phyloP scores from a whole-genome alignment of 92 coral and sea anemone genomes.

The Pocillopora grandis region DNA sequence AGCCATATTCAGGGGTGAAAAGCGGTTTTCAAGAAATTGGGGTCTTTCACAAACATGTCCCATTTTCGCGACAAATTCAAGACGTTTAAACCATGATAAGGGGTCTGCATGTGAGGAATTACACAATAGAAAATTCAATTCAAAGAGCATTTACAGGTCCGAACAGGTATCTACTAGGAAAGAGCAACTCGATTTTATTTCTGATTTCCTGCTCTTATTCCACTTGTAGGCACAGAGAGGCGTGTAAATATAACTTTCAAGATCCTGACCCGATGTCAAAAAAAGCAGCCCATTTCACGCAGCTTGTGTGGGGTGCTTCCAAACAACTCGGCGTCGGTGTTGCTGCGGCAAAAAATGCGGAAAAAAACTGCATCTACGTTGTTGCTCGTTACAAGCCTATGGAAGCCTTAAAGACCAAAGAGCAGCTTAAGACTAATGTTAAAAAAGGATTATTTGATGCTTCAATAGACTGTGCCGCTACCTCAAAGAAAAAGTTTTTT shows the following conservation, averaged over 20 bases:
- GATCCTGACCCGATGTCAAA: slow-evolving; percentile 42
- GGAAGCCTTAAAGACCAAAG: slow-evolving; percentile 57
- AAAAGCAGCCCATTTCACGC: slow-evolving; percentile 70
- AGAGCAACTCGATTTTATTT: neutral
- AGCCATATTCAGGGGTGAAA: too few species aligned
- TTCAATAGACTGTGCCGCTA: slow-evolving; percentile 36
- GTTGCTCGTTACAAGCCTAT: slow-evolving; percentile 81
- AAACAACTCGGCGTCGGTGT: slow-evolving; percentile 75
- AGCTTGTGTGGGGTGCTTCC: slow-evolving; percentile 79
- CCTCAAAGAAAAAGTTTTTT: neutral
- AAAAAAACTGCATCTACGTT: slow-evolving; percentile 58
- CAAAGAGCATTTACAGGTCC: too few species aligned
- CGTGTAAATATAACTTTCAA: slow-evolving; percentile 69
- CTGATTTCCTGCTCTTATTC: neutral
- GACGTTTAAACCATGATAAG: too few species aligned
- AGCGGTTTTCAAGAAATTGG: too few species aligned
- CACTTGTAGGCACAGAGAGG: slow-evolving; percentile 73
- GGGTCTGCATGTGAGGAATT: too few species aligned
- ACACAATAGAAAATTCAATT: too few species aligned
- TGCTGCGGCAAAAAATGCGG: slow-evolving; percentile 51
- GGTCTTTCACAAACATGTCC: too few species aligned
- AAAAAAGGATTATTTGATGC: slow-evolving; percentile 55
- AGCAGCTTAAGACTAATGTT: slow-evolving; percentile 50
- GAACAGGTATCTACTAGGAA: neutral
- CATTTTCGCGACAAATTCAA: too few species aligned